Evolutionary conservation across 2,797 vertebrate species (phyloP), one percentile per base, ranked within the genome.

Genomic region (Sciurus vulgaris): DNA sequence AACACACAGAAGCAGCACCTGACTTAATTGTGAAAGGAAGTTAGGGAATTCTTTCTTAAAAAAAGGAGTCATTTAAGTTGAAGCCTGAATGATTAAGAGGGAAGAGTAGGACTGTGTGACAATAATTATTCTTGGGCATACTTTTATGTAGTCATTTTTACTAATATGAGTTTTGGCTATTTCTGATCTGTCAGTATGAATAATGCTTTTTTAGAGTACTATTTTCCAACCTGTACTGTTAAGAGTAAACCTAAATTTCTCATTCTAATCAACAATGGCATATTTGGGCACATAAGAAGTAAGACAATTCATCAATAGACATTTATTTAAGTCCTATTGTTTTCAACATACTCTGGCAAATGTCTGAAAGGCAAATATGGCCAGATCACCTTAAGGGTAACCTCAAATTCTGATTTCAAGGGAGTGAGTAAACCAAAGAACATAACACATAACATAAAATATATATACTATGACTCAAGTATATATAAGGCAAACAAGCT

Each of bases 401-500:
- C 22, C 56, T 88, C 69, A n/a, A 18, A 49, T 51, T 79, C 38
- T 33, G 15, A 72, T n/a, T n/a, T 86, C 93, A 95, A 93, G 88
- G 41, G 86, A 74, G 85, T 67, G 24, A 54, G 72, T 69, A 4
- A 86, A 56, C 7, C 63, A 30, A 44, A 85, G 54, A 85, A 33
- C 59, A 74, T 33, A 65, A 44, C 56, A 33, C 59, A 74, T 33
- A 65, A 44, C 56, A 24, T n/a, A 41, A 22, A 61, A 61, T 82
- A 61, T 44, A 28, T 3, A 59, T 4, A 91, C 28, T 30, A 81
- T 2, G 33, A 65, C 38, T 49, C 14, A 24, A 86, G 13, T 22
- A 84, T 8, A 67, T 65, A 59, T 87, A 74, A 90, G 82, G 38
- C 18, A 72, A 86, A 47, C 26, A 84, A 72, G 22, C 17, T n/a